These are phyloP conservation scores for Lophotriccus pileatus DNA, from an alignment of 2,797 vertebrate genomes.

Conservation along the genomic window DNA sequence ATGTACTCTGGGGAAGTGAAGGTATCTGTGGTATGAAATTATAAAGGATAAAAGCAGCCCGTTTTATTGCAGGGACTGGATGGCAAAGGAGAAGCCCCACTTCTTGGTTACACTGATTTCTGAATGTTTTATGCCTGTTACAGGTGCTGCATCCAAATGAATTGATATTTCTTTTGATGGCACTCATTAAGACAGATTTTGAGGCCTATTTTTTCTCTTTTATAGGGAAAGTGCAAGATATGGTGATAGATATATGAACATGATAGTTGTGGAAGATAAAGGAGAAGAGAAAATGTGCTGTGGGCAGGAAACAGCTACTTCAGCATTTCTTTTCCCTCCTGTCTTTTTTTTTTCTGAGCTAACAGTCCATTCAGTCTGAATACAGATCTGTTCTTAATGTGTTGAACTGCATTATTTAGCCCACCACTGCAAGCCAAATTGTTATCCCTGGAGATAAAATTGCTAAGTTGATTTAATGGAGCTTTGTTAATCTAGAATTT, in stretches of 20 bases:
- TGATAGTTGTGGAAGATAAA: background rate
- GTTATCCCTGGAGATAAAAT: constrained; percentile 6
- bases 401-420: constrained; percentile 22
- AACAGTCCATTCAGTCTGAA: background rate
- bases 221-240: background rate
- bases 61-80: rapidly evolving
- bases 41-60: background rate
- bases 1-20: background rate
- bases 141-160: background rate
- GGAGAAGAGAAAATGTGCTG: background rate
- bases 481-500: constrained; percentile 8
- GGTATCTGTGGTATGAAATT: background rate
- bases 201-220: background rate
- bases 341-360: background rate
- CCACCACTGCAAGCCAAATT: background rate
- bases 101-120: background rate
- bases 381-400: background rate
- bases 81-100: background rate
- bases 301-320: background rate
- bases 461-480: background rate
- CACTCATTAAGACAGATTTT: background rate
- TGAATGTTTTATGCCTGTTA: background rate
- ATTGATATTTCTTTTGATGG: background rate
- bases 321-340: constrained; percentile 3
- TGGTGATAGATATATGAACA: background rate